Conservation (phyloP, 2,888 invertebrate genomes). For the Hipparchia semele region DNA sequence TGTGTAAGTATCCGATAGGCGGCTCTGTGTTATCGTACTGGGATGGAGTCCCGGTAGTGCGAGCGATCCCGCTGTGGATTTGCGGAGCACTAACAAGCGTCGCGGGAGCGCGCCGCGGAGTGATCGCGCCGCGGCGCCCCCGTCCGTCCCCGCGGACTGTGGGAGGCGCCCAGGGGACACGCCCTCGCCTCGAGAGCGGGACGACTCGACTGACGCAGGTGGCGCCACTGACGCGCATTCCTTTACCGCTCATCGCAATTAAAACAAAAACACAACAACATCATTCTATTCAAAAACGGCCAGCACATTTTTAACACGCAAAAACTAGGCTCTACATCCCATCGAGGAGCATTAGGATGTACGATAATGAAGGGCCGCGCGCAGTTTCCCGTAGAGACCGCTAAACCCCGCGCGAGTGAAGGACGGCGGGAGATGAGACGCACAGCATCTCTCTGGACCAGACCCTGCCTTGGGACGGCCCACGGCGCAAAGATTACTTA, state of each 20-base stretch:
- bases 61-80: slow-evolving; percentile 83
- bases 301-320: slow-evolving; percentile 39
- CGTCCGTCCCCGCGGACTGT: slow-evolving; percentile 80
- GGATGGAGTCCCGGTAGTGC: slow-evolving; percentile 80
- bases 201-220: slow-evolving; percentile 66
- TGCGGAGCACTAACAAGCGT: slow-evolving; percentile 83
- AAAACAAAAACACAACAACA: slow-evolving; percentile 12
- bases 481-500: slow-evolving; percentile 74
- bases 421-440: slow-evolving; percentile 71
- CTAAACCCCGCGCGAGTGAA: slow-evolving; percentile 60
- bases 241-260: background rate
- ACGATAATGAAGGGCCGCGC: slow-evolving; percentile 61
- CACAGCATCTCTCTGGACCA: slow-evolving; percentile 70
- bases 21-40: slow-evolving; percentile 77
- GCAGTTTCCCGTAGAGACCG: slow-evolving; percentile 73
- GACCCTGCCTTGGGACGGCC: slow-evolving; percentile 69
- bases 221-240: slow-evolving; percentile 64
- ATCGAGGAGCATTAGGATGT: slow-evolving; percentile 46
- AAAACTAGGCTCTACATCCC: slow-evolving; percentile 44
- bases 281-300: slow-evolving; percentile 29
- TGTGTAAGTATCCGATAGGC: slow-evolving; percentile 59
- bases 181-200: slow-evolving; percentile 83
- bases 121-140: slow-evolving; percentile 81
- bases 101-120: slow-evolving; percentile 79
- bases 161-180: slow-evolving; percentile 81